phyloP scores from a whole-genome alignment of 2,797 vertebrate species.

The Bradypus variegatus region DNA sequence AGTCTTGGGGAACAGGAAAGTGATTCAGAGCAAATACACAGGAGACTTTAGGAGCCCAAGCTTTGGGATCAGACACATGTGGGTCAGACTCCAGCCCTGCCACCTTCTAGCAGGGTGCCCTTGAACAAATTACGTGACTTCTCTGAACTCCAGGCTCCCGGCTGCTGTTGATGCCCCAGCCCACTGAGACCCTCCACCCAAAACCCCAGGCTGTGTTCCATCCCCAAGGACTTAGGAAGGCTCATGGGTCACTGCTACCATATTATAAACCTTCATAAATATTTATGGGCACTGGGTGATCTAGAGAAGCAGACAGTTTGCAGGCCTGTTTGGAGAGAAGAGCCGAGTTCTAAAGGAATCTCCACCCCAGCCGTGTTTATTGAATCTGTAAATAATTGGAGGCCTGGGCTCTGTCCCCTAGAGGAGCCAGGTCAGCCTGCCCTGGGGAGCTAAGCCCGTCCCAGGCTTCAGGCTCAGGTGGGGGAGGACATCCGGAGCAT shows the following conservation, averaged over 20 bases:
- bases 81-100: neutral
- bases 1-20: neutral
- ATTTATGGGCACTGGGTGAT: slow-evolving; percentile 51
- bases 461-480: neutral
- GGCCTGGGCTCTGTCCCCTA: neutral
- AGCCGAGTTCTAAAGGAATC: neutral
- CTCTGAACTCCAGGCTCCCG: neutral
- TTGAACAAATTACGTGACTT: neutral
- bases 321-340: neutral
- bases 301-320: slow-evolving; percentile 52
- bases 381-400: slow-evolving; percentile 48
- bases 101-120: neutral
- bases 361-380: slow-evolving; percentile 37
- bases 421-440: slow-evolving; percentile 46
- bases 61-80: neutral
- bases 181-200: neutral
- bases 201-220: neutral
- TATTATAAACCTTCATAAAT: slow-evolving; percentile 46
- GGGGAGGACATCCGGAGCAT: neutral
- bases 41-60: neutral
- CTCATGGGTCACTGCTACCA: neutral
- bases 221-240: neutral
- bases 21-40: neutral
- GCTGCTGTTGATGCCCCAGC: neutral
- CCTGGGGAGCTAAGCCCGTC: neutral